Percentiles rank a stretch among this genome's conserved stretches.
Conservation (phyloP, 1,140 invertebrate genomes). For the Gonatopus flavifemur region DNA sequence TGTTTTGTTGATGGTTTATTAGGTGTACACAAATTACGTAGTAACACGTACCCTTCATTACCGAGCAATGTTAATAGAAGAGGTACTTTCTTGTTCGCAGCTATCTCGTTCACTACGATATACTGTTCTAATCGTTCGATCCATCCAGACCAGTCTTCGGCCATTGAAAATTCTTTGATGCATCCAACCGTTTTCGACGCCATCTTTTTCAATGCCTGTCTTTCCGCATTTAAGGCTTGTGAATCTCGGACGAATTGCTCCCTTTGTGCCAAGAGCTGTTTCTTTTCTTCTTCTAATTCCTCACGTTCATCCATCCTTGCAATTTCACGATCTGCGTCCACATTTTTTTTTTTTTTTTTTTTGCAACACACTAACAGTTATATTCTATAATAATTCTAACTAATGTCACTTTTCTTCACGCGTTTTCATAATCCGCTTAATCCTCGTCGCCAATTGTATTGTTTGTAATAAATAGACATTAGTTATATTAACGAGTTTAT, state of each 20-base stretch:
- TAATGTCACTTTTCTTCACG: too few relatives aligned
- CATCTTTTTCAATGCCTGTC: background rate
- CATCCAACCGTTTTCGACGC: background rate
- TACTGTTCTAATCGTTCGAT: slow-evolving; percentile 20
- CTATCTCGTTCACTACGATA: slow-evolving; percentile 4
- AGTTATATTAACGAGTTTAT: too few relatives aligned
- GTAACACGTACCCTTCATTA: slow-evolving; percentile 17
- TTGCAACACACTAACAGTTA: too few relatives aligned
- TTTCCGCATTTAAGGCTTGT: background rate
- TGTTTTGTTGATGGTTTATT: background rate
- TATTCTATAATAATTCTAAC: too few relatives aligned
- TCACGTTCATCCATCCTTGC: background rate
- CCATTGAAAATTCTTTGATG: slow-evolving; percentile 10
- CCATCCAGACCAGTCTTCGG: slow-evolving; percentile 16
- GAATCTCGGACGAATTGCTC: background rate
- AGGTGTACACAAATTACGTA: slow-evolving; percentile 22
- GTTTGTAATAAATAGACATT: too few relatives aligned
- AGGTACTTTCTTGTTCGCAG: slow-evolving; percentile 1
- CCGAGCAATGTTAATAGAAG: slow-evolving; percentile 20
- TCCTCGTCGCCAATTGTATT: too few relatives aligned
- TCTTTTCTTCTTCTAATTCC: background rate
- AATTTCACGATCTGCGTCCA: too few relatives aligned
- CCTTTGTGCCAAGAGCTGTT: background rate
- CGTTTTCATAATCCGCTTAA: too few relatives aligned
- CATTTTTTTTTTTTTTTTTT: too few relatives aligned